Base-by-base conservation (phyloP, 1,140 invertebrate genomes). In the Bombus vancouverensis region DNA sequence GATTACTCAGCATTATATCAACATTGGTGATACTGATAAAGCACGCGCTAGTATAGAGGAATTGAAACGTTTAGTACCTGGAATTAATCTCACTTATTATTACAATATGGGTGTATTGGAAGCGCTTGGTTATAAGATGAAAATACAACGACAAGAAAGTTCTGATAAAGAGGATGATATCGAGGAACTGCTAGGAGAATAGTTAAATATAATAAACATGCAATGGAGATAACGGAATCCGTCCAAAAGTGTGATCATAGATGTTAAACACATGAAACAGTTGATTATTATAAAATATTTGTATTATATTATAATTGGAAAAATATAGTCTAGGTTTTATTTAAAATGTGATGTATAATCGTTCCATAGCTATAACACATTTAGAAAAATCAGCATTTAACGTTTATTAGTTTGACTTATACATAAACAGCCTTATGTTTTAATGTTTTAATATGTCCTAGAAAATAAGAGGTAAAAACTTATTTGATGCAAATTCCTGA, bases 1-100 rank as follows among this genome's bases (percentile, higher is more conserved):
- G 0, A 95, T 96, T 91, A 96, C 96, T 13, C 95, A 96, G 39
- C 93, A 96, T 87, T 95, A 94, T 71, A 92, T 95, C 0, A 94
- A 95, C 90, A 91, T 92, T 47, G 95, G 95, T 0, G 93, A 95
- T 22, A 88, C 88, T 3, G 92, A 94, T 12, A 95, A 93, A 88
- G 95, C 95, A 3, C 90, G 92, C 5, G 92, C 90, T n/a, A 89
- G 92, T 0, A 81, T 95, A 10, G 94, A 95, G 57, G 94, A 95
- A 87, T 81, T 95, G 10, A 94, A 93, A 85, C 92, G 92, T 28
- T 70, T 95, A 12, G 91, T 94, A 47, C 94, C 94, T 47, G 94
- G 92, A 57, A 95, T 95, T n/a, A 95, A 95, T 88, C 85, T 95
- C 1, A 93, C 80, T 85, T 95, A 94, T 83, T 95, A 95, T 59